These are phyloP conservation scores for Melanchra persicariae DNA, from an alignment of 2,888 invertebrate species.

Conservation along the genomic window DNA sequence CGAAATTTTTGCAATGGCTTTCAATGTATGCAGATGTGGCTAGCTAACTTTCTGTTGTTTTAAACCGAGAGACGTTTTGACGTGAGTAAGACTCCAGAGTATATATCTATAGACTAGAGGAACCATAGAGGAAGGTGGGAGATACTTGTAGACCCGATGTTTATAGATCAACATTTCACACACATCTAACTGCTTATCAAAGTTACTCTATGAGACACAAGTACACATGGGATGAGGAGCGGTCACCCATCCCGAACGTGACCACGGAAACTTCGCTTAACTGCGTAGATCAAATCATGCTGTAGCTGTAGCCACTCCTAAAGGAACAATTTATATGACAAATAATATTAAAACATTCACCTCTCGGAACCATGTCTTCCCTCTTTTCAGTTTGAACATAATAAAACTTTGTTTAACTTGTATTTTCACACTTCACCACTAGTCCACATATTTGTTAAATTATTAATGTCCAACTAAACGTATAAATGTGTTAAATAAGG, in stretches of 20 bases:
- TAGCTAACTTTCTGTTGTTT: not conserved
- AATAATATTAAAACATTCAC: conserved; percentile 67
- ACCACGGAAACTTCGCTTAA: not conserved
- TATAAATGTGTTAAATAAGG: conserved; percentile 45
- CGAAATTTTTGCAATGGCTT: not conserved
- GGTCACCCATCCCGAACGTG: not conserved
- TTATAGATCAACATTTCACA: not conserved
- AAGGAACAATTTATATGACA: conserved; percentile 5
- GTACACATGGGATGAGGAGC: not conserved
- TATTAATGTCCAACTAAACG: conserved; percentile 27
- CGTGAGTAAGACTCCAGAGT: not conserved
- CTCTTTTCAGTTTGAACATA: conserved; percentile 79
- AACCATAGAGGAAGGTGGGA: not conserved
- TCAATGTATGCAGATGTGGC: not conserved
- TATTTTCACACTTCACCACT: conserved; percentile 40
- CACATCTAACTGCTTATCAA: not conserved
- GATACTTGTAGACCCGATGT: not conserved
- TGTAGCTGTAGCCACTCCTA: conserved; percentile 28
- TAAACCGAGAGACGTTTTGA: not conserved
- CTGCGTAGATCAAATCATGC: not conserved
- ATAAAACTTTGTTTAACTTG: conserved; percentile 45
- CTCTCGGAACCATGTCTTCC: conserved; percentile 86
- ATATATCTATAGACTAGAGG: not conserved
- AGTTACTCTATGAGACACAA: not conserved
- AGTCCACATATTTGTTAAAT: conserved; percentile 50